Evolutionary conservation across 2,888 invertebrate species (phyloP), one percentile per base, ranked within the genome.

Genomic region (Andrena fulva): DNA sequence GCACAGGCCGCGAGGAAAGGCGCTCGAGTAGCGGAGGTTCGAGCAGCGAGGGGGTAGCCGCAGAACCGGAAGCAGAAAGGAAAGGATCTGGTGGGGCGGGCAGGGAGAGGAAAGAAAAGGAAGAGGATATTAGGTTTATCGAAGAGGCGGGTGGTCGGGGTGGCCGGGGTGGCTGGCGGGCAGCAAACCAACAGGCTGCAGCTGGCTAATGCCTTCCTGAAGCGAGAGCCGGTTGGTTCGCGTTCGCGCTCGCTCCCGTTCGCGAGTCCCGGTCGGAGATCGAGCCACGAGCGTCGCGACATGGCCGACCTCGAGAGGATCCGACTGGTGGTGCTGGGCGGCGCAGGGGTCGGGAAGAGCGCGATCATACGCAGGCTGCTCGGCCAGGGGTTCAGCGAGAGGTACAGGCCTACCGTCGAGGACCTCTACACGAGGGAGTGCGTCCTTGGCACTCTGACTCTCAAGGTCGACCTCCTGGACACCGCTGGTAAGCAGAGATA

Each of bases 391-490:
- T 98, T 97, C 94, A 95, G 96, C 68, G 97, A 97, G 90, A 96
- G 97, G 91, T 98, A 98, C 94, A 96, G 96, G 88, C 97, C 97
- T 89, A 98, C 98, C 16, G 97, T 98, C 48, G 98, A 98, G 93
- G 98, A 98, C 93, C 95, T 98, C 33, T 98, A 97, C 94, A 97
- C 97, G 91, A 95, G 97, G 77, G 97, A 98, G 93, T 98, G 97
- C 93, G 96, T 97, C 91, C 95, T 97, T 77, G 97, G 97, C 59
- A 95, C 96, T 42, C 95, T 96, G 86, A 96, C 96, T 12, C 95
- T 98, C 60, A 97, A 97, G 95, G 96, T 96, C 90, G 94, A 94
- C 63, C 91, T 94, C 0, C 81, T 94, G 63, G 94, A 94, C 42
- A 94, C 94, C n/a, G 93, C 94, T 33, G 94, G 94, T 94, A 79